These are phyloP conservation scores for Falco concolor DNA, from an alignment of 2,797 vertebrate genomes.

Conservation along the genomic window DNA sequence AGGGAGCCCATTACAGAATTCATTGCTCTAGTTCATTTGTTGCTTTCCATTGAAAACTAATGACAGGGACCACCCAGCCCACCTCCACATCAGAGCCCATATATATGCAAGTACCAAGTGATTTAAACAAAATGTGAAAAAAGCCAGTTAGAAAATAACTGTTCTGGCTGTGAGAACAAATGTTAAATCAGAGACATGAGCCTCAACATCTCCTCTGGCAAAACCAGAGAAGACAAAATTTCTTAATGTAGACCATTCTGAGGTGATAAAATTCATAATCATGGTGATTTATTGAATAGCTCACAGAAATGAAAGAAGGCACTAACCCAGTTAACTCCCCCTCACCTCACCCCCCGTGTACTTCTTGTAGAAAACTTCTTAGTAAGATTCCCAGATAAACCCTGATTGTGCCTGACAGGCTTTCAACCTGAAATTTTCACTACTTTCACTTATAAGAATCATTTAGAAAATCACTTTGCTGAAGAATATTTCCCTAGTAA, in stretches of 20 bases:
- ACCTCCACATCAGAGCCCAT: neutral
- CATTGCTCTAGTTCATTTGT: neutral
- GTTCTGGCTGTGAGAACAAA: neutral
- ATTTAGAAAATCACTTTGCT: conserved; percentile 20
- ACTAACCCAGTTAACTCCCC: neutral
- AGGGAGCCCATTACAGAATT: neutral
- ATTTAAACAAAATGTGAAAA: neutral
- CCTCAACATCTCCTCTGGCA: neutral
- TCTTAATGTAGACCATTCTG: neutral
- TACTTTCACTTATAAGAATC: conserved; percentile 32
- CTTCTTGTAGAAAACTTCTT: neutral
- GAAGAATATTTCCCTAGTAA: conserved; percentile 12
- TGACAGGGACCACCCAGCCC: neutral
- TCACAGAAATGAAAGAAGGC: neutral
- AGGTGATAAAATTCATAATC: neutral
- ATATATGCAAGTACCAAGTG: neutral
- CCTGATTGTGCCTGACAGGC: neutral
- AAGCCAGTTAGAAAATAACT: neutral
- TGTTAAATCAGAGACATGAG: neutral
- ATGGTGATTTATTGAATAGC: neutral
- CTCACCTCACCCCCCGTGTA: too few relatives aligned
- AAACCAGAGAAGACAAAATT: neutral
- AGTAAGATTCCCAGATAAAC: neutral
- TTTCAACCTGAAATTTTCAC: neutral
- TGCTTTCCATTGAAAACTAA: neutral